phyloP scores from a whole-genome alignment of 2,113 vertebrate genomes.

The Ceratotherium simum region DNA sequence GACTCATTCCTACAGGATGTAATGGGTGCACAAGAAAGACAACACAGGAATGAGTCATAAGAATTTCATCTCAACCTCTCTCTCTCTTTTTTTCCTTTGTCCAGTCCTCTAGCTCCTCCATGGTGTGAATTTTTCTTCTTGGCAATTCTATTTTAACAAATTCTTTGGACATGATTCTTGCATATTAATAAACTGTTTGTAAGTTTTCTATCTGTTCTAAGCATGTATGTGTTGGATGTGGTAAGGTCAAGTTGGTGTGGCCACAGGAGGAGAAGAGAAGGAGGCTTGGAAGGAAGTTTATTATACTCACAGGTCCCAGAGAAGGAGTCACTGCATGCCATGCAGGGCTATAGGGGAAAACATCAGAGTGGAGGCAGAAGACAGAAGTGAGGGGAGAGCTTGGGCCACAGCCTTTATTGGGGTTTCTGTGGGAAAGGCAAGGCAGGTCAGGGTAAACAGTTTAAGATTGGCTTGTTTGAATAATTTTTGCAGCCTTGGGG shows the following conservation, averaged over 20 bases:
- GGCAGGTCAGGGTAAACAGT: too few relatives aligned
- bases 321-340: background rate
- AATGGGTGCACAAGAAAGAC: background rate
- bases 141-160: background rate
- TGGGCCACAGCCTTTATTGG: background rate
- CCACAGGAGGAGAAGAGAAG: background rate
- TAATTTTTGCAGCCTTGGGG: background rate
- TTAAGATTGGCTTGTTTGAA: background rate
- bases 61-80: background rate
- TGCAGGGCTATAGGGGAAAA: background rate
- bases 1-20: background rate
- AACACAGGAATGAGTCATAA: background rate
- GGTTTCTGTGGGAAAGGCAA: background rate
- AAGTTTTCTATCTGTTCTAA: background rate
- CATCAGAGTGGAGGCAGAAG: background rate
- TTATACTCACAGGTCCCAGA: background rate
- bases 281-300: background rate
- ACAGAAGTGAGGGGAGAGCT: background rate
- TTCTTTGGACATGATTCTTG: background rate
- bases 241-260: background rate
- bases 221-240: background rate
- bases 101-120: background rate
- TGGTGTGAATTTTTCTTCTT: background rate
- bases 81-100: background rate
- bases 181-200: background rate